Percentiles rank a stretch among this genome's conserved stretches.
Evolutionary conservation across 2,888 invertebrate species (phyloP).

Genomic region (Colostygia pectinataria): DNA sequence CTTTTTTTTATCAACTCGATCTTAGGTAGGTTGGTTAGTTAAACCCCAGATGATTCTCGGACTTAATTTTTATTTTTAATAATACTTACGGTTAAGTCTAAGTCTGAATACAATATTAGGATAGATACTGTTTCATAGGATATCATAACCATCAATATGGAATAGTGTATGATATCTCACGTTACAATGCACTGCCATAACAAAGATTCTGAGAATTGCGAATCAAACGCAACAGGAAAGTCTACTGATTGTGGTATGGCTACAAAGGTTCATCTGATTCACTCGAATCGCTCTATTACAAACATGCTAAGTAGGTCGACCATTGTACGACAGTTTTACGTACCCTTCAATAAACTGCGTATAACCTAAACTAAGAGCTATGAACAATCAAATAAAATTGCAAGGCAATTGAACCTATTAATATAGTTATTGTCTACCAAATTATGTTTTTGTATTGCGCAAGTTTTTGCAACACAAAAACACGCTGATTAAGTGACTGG

Average conservation of each 20-base stretch:
- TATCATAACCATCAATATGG: background rate
- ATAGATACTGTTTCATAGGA: background rate
- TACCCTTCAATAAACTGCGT: background rate
- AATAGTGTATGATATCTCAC: slow-evolving; percentile 10
- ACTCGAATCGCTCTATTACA: slow-evolving; percentile 12
- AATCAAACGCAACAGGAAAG: slow-evolving; percentile 25
- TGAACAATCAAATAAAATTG: too few species aligned
- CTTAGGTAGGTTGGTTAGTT: too few species aligned
- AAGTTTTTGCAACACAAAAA: slow-evolving; percentile 32
- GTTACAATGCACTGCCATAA: slow-evolving; percentile 16
- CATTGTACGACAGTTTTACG: too few species aligned
- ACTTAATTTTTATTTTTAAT: too few species aligned
- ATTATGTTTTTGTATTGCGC: slow-evolving; percentile 29
- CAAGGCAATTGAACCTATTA: background rate
- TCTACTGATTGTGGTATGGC: slow-evolving; percentile 18
- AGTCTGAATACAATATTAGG: background rate
- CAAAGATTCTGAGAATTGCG: slow-evolving; percentile 22
- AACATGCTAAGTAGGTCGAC: slow-evolving; percentile 30
- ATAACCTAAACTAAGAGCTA: too few species aligned
- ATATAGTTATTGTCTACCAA: slow-evolving; percentile 7
- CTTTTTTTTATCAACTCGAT: too few species aligned
- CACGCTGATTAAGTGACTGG: slow-evolving; percentile 19
- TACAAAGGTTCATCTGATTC: slow-evolving; percentile 28
- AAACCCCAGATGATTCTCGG: too few species aligned
- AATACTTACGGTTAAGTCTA: too few species aligned